A percentile compares a stretch with the other conserved stretches of the same genome.
Conservation (phyloP, 2,888 invertebrate species). For the Ariolimax columbianus region DNA sequence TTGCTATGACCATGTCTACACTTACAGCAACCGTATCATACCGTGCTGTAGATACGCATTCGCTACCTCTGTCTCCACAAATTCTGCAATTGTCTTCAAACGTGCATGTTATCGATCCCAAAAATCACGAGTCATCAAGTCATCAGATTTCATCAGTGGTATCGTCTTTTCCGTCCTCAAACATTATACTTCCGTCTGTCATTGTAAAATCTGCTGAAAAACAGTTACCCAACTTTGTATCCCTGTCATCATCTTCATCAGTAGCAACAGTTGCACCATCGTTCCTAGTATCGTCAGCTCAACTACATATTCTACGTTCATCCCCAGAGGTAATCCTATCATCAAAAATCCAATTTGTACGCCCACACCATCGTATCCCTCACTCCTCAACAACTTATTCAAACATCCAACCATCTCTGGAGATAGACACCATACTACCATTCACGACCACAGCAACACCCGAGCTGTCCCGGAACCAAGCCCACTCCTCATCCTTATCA, state of each 20-base stretch:
- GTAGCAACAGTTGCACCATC: background rate
- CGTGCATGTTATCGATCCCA: background rate
- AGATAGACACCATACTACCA: background rate
- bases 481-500: background rate
- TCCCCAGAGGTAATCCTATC: background rate
- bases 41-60: too few relatives aligned
- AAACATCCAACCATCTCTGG: background rate
- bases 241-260: background rate
- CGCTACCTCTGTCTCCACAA: background rate
- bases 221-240: background rate
- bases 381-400: background rate
- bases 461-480: background rate
- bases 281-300: background rate
- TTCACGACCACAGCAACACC: background rate
- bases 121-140: background rate
- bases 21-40: too few relatives aligned
- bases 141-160: background rate
- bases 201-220: background rate
- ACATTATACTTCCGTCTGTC: background rate
- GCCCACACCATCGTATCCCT: background rate
- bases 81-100: background rate
- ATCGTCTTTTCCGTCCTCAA: background rate
- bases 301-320: background rate
- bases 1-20: too few relatives aligned
- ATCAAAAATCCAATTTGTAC: background rate